A percentile compares a stretch with the other conserved stretches of the same genome.
phyloP scores from a whole-genome alignment of 1,140 invertebrate species.

The Drosophila nikananu region DNA sequence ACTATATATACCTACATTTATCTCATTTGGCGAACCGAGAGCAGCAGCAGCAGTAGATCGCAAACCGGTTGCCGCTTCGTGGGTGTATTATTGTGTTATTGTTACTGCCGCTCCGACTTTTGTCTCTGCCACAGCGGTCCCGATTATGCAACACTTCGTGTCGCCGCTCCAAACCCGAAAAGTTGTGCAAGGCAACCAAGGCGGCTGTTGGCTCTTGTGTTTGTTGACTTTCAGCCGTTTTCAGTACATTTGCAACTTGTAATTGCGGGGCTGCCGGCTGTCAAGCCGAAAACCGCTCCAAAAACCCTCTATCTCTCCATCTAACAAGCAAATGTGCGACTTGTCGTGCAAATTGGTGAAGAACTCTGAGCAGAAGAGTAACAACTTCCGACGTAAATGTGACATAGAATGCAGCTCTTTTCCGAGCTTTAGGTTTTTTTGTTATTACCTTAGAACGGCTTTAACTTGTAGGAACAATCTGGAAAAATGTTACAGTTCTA shows the following conservation, averaged over 20 bases:
- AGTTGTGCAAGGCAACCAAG: constrained; percentile 59
- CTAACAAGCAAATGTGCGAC: constrained; percentile 71
- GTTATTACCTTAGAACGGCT: background rate
- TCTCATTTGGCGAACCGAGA: constrained; percentile 39
- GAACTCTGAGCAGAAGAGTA: constrained; percentile 20
- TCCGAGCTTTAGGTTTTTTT: background rate
- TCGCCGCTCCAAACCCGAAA: constrained; percentile 64
- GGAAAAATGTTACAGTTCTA: background rate
- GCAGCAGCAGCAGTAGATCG: constrained; percentile 24
- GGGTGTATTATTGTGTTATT: constrained; percentile 72
- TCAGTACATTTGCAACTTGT: constrained; percentile 38
- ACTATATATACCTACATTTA: constrained; percentile 30
- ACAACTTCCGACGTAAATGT: constrained; percentile 3
- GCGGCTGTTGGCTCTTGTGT: constrained; percentile 41
- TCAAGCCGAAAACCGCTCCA: constrained; percentile 3
- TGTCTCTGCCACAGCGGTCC: constrained; percentile 41
- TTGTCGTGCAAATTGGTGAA: constrained; percentile 51
- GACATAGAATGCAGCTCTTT: background rate
- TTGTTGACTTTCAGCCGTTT: constrained; percentile 33
- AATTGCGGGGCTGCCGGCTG: constrained; percentile 25
- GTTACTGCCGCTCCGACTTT: constrained; percentile 47
- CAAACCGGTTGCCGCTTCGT: constrained; percentile 71
- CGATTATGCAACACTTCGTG: constrained; percentile 78
- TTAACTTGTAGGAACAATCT: background rate
- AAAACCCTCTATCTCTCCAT: constrained; percentile 45